Evolutionary conservation across 2,888 invertebrate genomes (phyloP).

Genomic region (Gnatocerus cornutus): DNA sequence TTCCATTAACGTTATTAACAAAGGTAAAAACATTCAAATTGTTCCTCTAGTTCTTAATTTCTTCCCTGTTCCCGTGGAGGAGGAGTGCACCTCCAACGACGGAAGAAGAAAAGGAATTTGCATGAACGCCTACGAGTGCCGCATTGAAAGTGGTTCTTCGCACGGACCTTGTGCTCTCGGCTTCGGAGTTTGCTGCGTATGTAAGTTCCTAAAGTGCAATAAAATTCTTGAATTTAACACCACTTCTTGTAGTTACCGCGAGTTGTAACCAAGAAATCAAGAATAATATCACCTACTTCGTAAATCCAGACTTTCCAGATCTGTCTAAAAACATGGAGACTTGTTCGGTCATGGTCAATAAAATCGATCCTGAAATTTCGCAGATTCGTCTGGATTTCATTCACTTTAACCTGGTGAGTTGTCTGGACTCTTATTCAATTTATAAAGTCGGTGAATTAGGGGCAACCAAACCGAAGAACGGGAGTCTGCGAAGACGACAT

Average conservation of each 20-base stretch:
- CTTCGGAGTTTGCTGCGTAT: constrained; percentile 89
- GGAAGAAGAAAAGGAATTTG: constrained; percentile 81
- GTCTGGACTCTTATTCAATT: background rate
- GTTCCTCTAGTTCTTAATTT: constrained; percentile 81
- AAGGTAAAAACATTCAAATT: no score
- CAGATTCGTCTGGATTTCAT: constrained; percentile 89
- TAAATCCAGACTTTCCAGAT: constrained; percentile 88
- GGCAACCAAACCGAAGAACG: constrained; percentile 86
- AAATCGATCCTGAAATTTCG: constrained; percentile 85
- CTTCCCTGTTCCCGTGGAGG: constrained; percentile 87
- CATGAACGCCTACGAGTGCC: constrained; percentile 89
- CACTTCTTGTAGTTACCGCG: constrained; percentile 76
- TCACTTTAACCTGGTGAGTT: constrained; percentile 85
- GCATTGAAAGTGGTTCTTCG: constrained; percentile 81
- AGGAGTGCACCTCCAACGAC: constrained; percentile 83
- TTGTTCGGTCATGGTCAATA: constrained; percentile 83
- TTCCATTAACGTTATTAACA: no score
- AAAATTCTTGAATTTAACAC: background rate
- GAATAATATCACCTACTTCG: constrained; percentile 88
- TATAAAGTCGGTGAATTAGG: constrained; percentile 72
- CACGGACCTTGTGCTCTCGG: constrained; percentile 87
- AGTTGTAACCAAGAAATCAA: constrained; percentile 81
- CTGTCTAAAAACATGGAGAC: constrained; percentile 79
- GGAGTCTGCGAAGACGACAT: constrained; percentile 87
- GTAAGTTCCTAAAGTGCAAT: constrained; percentile 74